Evolutionary conservation across 1,140 invertebrate genomes (phyloP), one percentile per base, ranked within the genome.

Genomic region (Littorina saxatilis): DNA sequence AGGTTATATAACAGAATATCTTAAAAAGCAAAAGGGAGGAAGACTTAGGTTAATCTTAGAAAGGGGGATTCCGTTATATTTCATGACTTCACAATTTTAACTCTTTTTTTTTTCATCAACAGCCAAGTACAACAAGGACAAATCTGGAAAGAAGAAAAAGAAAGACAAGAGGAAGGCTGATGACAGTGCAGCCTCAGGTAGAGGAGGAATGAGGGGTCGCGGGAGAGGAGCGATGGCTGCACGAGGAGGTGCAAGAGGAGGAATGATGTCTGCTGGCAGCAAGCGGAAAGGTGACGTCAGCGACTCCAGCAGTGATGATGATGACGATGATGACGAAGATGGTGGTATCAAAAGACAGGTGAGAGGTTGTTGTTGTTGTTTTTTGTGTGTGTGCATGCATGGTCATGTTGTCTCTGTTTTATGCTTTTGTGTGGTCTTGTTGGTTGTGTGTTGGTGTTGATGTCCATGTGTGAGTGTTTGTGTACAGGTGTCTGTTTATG

Each of bases 91-190:
- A n/a, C n/a, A n/a, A n/a, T n/a, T n/a, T n/a, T n/a, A n/a, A n/a
- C n/a, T n/a, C n/a, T n/a, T n/a, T n/a, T n/a, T 32, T 15, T 27
- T 68, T 68, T 72, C 72, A 58, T 83, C 85, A 88, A 15, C 70
- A 92, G 92, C 90, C 35, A 92, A 93, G 83, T 93, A 93, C 83
- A 93, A 92, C 84, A 92, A 93, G 84, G 90, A 92, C 73, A 91
- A 86, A 43, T 89, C 91, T 15, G 85, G 79, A 37, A 88, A 91
- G 50, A 91, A 92, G 82, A 92, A 92, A 70, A 89, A 87, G 63
- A 88, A 88, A 70, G 88, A 88, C 76, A 82, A 80, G 39, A 55
- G 82, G 68, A 66, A 55, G 9, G 39, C 63, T 23, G 23, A 55
- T 66, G 68, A 76, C 55, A 75, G 75, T 47, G 55, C 39, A 29